Evolutionary conservation across 2,888 invertebrate species (phyloP), one percentile per base, ranked within the genome.

Genomic region (Spicauda simplicius): DNA sequence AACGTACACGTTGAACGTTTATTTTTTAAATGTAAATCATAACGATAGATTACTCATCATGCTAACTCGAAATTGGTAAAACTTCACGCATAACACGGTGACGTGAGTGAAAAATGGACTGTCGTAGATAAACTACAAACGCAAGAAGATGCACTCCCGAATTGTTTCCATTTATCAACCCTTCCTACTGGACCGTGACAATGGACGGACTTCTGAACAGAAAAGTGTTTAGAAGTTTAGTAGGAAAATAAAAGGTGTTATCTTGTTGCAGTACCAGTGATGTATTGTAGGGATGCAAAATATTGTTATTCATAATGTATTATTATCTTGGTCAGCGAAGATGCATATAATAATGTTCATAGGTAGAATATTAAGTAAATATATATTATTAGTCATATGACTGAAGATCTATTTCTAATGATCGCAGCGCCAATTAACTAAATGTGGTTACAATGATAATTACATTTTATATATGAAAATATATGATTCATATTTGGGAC

Each of bases 111-210:
- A 86, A 88, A 91, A 91, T 88, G 88, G 86, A 74, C 76, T 83
- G 90, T 89, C 91, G 70, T 78, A 85, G 86, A 90, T 89, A 88
- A 88, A 90, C 82, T 84, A 74, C 77, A 80, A 80, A 76, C 80
- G 77, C 80, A 83, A 82, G 83, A 84, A 85, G 86, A 85, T 88
- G 88, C 89, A 88, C 85, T 88, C 81, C 77, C 76, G 86, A 88
- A 88, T 87, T 86, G 88, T 90, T 85, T 82, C 84, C 83, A 86
- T 89, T 81, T 84, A 86, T 84, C 87, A 90, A 89, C 91, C 91
- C 90, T 90, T 90, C 81, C 83, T 75, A 79, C 73, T 84, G 78
- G 81, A 86, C 83, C 89, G 82, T 88, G 85, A 88, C 87, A 78
- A 72, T 76, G 48, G 77, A 69, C 69, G 67, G 80, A 87, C 79